Percentiles rank a stretch among this genome's conserved stretches.
Evolutionary conservation across 2,797 vertebrate species (phyloP).

Genomic region (Carapus acus): DNA sequence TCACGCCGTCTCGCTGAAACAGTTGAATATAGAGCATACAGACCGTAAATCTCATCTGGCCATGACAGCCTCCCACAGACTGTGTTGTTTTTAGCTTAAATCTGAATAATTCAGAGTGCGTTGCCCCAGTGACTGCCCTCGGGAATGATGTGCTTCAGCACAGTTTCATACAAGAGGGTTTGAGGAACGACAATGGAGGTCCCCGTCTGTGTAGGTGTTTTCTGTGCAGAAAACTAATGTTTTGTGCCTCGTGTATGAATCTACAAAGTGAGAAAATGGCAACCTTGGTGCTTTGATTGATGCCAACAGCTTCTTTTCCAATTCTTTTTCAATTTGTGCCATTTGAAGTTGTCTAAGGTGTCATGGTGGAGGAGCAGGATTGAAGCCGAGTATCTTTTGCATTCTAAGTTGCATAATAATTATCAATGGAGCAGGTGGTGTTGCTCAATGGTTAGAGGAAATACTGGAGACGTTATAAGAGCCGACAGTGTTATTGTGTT

Average conservation of each 20-base stretch:
- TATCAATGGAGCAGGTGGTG: slow-evolving; percentile 24
- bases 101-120: slow-evolving; percentile 61
- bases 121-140: slow-evolving; percentile 60
- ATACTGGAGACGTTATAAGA: slow-evolving; percentile 3
- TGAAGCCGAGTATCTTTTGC: slow-evolving; percentile 16
- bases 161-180: slow-evolving; percentile 35
- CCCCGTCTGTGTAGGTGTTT: slow-evolving; percentile 50
- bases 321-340: slow-evolving; percentile 12
- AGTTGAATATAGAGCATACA: slow-evolving; percentile 46
- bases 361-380: slow-evolving; percentile 8
- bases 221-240: slow-evolving; percentile 53
- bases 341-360: slow-evolving; percentile 4
- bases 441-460: slow-evolving; percentile 17
- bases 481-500: neutral
- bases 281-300: slow-evolving; percentile 44
- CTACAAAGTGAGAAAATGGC: slow-evolving; percentile 54
- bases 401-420: slow-evolving; percentile 1
- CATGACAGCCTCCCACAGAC: slow-evolving; percentile 47
- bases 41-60: slow-evolving; percentile 47
- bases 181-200: slow-evolving; percentile 55
- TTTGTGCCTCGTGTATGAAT: slow-evolving; percentile 54
- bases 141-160: slow-evolving; percentile 37
- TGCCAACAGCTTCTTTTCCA: slow-evolving; percentile 15
- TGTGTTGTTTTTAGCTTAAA: slow-evolving; percentile 46
- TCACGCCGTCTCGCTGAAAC: slow-evolving; percentile 17